phyloP scores from a whole-genome alignment of 2,888 invertebrate species.

The Cryptus armator region DNA sequence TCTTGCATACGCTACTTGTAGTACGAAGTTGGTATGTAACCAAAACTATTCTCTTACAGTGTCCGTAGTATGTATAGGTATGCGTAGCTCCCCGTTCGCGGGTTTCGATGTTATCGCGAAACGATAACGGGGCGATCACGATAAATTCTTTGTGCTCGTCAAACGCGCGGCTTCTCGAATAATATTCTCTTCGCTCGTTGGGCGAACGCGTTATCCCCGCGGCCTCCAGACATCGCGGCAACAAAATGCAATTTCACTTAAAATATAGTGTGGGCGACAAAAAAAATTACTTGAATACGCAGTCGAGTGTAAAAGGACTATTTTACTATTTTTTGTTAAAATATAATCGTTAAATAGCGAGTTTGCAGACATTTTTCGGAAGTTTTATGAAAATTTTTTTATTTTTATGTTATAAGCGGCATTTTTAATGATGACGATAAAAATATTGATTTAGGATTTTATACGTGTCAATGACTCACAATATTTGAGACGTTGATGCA shows the following conservation, averaged over 20 bases:
- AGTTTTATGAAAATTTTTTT: neutral
- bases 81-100: neutral
- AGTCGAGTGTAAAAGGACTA: slow-evolving; percentile 12
- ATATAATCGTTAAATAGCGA: neutral
- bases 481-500: slow-evolving; percentile 61
- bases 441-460: slow-evolving; percentile 16
- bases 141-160: slow-evolving; percentile 9
- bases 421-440: slow-evolving; percentile 6
- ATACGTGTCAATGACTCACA: slow-evolving; percentile 38
- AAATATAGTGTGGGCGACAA: neutral
- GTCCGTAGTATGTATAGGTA: slow-evolving; percentile 21
- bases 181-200: neutral
- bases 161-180: neutral
- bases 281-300: neutral
- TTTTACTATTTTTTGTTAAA: slow-evolving; percentile 1
- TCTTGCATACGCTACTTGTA: neutral
- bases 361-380: too few relatives aligned
- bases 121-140: slow-evolving; percentile 14
- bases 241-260: slow-evolving; percentile 30
- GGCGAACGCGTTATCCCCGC: neutral
- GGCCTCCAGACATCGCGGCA: neutral
- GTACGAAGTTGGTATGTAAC: slow-evolving; percentile 1
- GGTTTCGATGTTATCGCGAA: slow-evolving; percentile 9
- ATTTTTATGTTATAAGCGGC: too few relatives aligned
- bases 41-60: slow-evolving; percentile 27